Conservation (phyloP, 2,888 invertebrate species). For the Bombylius major region DNA sequence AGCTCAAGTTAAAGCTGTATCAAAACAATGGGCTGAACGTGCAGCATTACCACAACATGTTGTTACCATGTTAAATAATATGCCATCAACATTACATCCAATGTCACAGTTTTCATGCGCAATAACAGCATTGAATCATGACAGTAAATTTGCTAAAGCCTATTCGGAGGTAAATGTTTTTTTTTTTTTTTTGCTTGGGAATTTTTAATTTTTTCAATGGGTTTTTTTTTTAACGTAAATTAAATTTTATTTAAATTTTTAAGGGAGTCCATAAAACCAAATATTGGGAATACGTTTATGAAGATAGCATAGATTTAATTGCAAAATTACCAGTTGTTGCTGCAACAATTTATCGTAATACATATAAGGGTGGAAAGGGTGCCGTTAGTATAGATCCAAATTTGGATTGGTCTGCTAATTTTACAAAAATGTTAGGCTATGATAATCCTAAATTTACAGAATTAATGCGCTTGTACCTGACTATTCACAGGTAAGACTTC, state of each 20-base stretch:
- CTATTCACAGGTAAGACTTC: slow-evolving; percentile 49
- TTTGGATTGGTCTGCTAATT: slow-evolving; percentile 79
- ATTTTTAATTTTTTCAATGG: background rate
- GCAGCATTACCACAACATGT: slow-evolving; percentile 62
- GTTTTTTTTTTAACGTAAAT: background rate
- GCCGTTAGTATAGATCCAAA: slow-evolving; percentile 62
- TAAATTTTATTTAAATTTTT: slow-evolving; percentile 19
- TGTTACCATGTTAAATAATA: slow-evolving; percentile 67
- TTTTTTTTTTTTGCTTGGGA: background rate
- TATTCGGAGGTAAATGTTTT: slow-evolving; percentile 40
- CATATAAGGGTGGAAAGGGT: slow-evolving; percentile 52
- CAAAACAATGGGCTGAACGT: slow-evolving; percentile 67
- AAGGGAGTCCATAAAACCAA: slow-evolving; percentile 56
- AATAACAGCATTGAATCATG: slow-evolving; percentile 67
- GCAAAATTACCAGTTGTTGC: slow-evolving; percentile 79
- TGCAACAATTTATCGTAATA: slow-evolving; percentile 73
- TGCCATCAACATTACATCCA: slow-evolving; percentile 68
- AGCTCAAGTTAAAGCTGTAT: slow-evolving; percentile 58
- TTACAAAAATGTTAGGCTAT: slow-evolving; percentile 68
- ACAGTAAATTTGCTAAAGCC: slow-evolving; percentile 72
- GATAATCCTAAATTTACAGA: slow-evolving; percentile 61
- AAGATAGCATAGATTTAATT: slow-evolving; percentile 78
- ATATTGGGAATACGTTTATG: slow-evolving; percentile 69
- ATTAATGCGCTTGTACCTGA: slow-evolving; percentile 72
- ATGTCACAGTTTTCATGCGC: slow-evolving; percentile 79